A percentile compares a stretch with the other conserved stretches of the same genome.
phyloP scores from a whole-genome alignment of 2,797 vertebrate species.

The Spatula clypeata region DNA sequence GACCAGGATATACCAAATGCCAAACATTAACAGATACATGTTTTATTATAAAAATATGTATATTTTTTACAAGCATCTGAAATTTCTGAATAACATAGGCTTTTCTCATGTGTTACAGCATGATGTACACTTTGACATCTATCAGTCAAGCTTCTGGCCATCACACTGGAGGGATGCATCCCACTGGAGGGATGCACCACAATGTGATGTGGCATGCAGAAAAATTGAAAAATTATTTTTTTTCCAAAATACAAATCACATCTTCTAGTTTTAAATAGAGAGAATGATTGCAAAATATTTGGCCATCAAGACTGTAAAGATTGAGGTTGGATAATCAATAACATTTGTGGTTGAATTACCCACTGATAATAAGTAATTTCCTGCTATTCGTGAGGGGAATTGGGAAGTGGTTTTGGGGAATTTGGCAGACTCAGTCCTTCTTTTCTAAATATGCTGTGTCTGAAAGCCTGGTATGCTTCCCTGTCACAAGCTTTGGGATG shows the following conservation, averaged over 20 bases:
- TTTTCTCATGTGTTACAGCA: background rate
- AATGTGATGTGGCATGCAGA: constrained; percentile 57
- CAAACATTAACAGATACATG: background rate
- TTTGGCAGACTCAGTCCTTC: constrained; percentile 67
- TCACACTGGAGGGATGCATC: background rate
- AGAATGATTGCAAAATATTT: constrained; percentile 69
- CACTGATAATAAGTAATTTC: constrained; percentile 80
- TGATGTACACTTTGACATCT: constrained; percentile 46
- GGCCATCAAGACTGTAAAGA: constrained; percentile 55
- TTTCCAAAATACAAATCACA: constrained; percentile 46
- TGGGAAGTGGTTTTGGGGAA: constrained; percentile 73
- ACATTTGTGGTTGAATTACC: constrained; percentile 56
- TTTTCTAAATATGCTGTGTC: constrained; percentile 78
- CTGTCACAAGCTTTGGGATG: constrained; percentile 62
- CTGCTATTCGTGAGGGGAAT: constrained; percentile 74
- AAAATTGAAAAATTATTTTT: constrained; percentile 14
- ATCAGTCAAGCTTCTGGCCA: constrained; percentile 47
- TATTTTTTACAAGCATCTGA: background rate
- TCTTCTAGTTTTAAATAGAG: constrained; percentile 60
- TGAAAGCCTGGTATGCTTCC: constrained; percentile 65
- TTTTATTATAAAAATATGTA: background rate
- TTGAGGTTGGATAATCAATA: constrained; percentile 72
- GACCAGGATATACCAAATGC: background rate
- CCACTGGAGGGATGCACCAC: background rate
- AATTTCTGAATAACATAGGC: background rate